Percentiles rank a stretch among this genome's conserved stretches.
These are phyloP conservation scores for Cheilosia impressa DNA, from an alignment of 2,888 invertebrate species.

Conservation along the genomic window DNA sequence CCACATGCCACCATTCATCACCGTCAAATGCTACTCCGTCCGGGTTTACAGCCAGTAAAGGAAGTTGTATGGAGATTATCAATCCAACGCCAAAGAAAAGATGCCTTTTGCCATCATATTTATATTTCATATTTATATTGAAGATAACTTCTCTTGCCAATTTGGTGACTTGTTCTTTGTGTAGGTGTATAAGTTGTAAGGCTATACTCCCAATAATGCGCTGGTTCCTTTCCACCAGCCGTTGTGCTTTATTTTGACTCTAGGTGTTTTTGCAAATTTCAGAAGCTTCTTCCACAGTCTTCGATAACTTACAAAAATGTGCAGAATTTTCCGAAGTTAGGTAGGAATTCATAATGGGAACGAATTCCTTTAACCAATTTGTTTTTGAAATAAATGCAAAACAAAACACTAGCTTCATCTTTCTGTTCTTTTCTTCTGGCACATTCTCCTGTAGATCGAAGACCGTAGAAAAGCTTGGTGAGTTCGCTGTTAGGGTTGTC, in stretches of 20 bases:
- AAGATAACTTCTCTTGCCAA: too few relatives aligned
- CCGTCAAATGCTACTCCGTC: too few relatives aligned
- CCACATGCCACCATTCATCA: neutral
- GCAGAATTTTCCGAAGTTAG: neutral
- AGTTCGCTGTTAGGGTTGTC: neutral
- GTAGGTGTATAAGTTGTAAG: too few relatives aligned
- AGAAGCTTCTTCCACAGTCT: neutral
- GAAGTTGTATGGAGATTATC: neutral
- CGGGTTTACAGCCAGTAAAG: neutral
- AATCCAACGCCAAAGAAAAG: neutral
- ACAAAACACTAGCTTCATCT: neutral
- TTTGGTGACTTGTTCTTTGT: too few relatives aligned
- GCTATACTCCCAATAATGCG: neutral
- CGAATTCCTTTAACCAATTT: too few relatives aligned
- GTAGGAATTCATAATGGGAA: too few relatives aligned
- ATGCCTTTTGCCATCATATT: neutral
- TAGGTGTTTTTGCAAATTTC: neutral
- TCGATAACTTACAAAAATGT: neutral
- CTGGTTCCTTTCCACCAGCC: neutral
- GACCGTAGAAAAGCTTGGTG: neutral
- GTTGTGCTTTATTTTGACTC: neutral
- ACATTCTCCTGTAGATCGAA: neutral
- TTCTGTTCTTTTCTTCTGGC: neutral
- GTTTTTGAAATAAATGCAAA: neutral
- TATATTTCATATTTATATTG: too few relatives aligned